Evolutionary conservation across 2,113 vertebrate genomes (phyloP), one percentile per base, ranked within the genome.

Genomic region (Serilophus lunatus): DNA sequence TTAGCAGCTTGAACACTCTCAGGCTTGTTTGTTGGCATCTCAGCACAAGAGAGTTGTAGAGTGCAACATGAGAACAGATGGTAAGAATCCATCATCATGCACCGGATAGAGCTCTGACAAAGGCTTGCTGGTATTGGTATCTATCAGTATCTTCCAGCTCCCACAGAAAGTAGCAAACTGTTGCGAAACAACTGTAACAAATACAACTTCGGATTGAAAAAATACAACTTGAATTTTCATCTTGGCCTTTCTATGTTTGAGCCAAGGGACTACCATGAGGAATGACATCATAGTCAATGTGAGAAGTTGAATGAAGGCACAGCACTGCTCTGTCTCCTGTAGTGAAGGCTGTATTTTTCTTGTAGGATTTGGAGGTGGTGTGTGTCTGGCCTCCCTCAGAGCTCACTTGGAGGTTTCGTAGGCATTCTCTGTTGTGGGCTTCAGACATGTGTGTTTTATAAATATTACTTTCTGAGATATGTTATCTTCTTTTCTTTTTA

Each of bases 271-370:
- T 72, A 76, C 22, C 23, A 44, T 11, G 31, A 69, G 17, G 20
- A 66, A 60, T 31, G 28, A 57, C 0, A 0, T 18, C 3, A 1
- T 9, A 26, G 28, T 50, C 44, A 19, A 16, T 5, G 2, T 29
- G 47, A 78, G 71, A 53, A 0, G 0, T 20, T 68, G 17, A 6
- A 18, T 10, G 57, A 74, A 79, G 24, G 4, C 15, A 54, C 9
- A 47, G 29, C 2, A 2, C 57, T 66, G 10, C 35, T 77, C 50
- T 14, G 3, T 40, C 29, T 71, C 24, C n/a, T 53, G 9, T 24
- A 31, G 23, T 24, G 23, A 40, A 26, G 5, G 9, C 15, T 19
- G 1, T 45, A 20, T 44, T 79, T 13, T 72, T 29, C 31, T 31
- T 36, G 7, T 4, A 57, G 12, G 13, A 2, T 8, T 76, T 76